Evolutionary conservation across 2,797 vertebrate species (phyloP).

Genomic region (Hylomyscus alleni): DNA sequence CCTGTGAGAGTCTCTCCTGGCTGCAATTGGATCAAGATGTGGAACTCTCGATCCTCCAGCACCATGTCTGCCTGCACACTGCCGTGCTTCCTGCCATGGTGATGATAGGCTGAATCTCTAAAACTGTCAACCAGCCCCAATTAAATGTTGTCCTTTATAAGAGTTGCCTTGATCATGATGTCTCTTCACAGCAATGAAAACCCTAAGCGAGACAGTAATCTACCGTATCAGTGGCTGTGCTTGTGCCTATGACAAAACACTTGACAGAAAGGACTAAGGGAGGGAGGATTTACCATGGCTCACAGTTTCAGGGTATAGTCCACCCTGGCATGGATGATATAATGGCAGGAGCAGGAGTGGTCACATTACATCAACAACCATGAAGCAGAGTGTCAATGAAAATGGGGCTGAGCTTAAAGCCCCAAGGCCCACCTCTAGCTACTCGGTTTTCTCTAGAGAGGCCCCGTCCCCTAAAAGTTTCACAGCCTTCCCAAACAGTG

Average conservation of each 20-base stretch:
- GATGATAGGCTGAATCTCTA: not conserved
- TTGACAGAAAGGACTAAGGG: not conserved
- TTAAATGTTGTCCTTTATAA: not conserved
- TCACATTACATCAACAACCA: not conserved
- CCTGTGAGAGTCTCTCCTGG: too few species aligned
- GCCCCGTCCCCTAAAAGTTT: not conserved
- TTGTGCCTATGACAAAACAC: not conserved
- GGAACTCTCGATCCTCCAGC: too few species aligned
- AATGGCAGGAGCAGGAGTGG: not conserved
- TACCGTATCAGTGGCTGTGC: not conserved
- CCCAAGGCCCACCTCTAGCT: not conserved
- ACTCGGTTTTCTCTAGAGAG: not conserved
- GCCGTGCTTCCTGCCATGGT: not conserved
- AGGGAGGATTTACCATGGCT: not conserved
- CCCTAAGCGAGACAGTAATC: not conserved
- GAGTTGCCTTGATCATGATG: not conserved
- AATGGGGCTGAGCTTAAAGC: not conserved
- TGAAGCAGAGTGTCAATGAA: not conserved
- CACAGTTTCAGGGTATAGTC: not conserved
- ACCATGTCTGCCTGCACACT: not conserved
- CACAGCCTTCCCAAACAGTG: not conserved
- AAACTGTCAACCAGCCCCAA: not conserved
- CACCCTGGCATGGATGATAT: not conserved
- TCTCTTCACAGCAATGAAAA: not conserved
- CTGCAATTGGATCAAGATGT: too few species aligned